Percentiles rank a stretch among this genome's conserved stretches.
Conservation (phyloP, 2,888 invertebrate genomes). For the Tuta absoluta region DNA sequence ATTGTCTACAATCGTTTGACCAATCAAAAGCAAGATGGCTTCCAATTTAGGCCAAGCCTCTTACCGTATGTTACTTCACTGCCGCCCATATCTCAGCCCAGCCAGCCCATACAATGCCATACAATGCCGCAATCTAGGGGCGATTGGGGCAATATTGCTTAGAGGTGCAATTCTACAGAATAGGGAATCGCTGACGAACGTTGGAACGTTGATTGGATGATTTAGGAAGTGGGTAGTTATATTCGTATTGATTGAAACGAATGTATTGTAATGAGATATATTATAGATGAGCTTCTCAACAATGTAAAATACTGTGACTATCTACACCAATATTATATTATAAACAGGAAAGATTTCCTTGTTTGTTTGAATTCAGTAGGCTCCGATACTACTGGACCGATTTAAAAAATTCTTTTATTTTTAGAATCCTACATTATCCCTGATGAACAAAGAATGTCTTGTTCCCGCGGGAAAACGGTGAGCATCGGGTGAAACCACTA, state of each 20-base stretch:
- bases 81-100: slow-evolving; percentile 5
- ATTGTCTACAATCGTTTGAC: not conserved
- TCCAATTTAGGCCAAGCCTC: slow-evolving; percentile 6
- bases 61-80: slow-evolving; percentile 5
- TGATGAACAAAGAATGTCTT: too few relatives aligned
- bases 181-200: not conserved
- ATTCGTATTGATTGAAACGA: not conserved
- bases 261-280: too few relatives aligned
- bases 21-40: slow-evolving; percentile 6
- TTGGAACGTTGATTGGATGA: slow-evolving; percentile 11
- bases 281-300: too few relatives aligned
- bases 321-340: too few relatives aligned
- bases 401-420: too few relatives aligned
- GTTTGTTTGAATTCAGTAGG: too few relatives aligned
- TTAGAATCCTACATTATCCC: too few relatives aligned
- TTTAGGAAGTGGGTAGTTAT: not conserved
- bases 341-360: too few relatives aligned
- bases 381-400: too few relatives aligned
- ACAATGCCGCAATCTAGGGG: slow-evolving; percentile 29
- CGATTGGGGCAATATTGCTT: slow-evolving; percentile 25
- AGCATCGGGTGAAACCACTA: too few relatives aligned
- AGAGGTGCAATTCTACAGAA: slow-evolving; percentile 15
- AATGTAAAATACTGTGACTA: too few relatives aligned
- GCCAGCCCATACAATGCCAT: not conserved
- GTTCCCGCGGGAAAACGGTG: too few relatives aligned